Percentiles rank a stretch among this genome's conserved stretches.
Conservation (phyloP, 30 jellyfish, hydroid and myxozoan genomes). For the Mastigias papua region DNA sequence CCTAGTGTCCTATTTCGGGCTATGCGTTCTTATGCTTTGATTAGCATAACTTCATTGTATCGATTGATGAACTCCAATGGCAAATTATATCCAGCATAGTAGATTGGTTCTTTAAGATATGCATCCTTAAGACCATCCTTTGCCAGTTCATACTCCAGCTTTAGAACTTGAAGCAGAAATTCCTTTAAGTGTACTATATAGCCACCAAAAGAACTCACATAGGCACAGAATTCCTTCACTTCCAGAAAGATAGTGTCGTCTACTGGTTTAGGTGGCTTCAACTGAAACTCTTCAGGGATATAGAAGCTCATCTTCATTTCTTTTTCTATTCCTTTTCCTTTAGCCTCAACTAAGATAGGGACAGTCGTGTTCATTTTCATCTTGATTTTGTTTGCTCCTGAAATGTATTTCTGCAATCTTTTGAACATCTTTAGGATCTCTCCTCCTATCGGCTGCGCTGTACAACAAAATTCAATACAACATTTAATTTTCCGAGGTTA, state of each 20-base stretch:
- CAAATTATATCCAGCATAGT: slow-evolving; percentile 63
- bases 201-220: slow-evolving; percentile 65
- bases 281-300: slow-evolving; percentile 46
- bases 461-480: neutral
- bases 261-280: slow-evolving; percentile 53
- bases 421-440: slow-evolving; percentile 22
- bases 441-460: slow-evolving; percentile 14
- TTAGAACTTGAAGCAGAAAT: slow-evolving; percentile 6
- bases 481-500: too few relatives aligned
- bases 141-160: slow-evolving; percentile 40
- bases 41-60: slow-evolving; percentile 74
- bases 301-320: slow-evolving; percentile 63
- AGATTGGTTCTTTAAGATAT: neutral
- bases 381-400: slow-evolving; percentile 36
- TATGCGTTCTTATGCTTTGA: neutral
- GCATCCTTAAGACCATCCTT: slow-evolving; percentile 46
- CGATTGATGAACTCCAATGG: slow-evolving; percentile 45
- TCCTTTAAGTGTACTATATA: slow-evolving; percentile 2
- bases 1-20: neutral
- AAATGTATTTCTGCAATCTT: slow-evolving; percentile 47
- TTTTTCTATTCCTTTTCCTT: slow-evolving; percentile 12
- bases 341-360: slow-evolving; percentile 41
- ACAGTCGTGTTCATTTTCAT: slow-evolving; percentile 64
- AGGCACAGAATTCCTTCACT: slow-evolving; percentile 43
- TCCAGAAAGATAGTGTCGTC: neutral